Conservation (phyloP, 2,113 vertebrate species). For the Cyphomyrus discorhynchus region DNA sequence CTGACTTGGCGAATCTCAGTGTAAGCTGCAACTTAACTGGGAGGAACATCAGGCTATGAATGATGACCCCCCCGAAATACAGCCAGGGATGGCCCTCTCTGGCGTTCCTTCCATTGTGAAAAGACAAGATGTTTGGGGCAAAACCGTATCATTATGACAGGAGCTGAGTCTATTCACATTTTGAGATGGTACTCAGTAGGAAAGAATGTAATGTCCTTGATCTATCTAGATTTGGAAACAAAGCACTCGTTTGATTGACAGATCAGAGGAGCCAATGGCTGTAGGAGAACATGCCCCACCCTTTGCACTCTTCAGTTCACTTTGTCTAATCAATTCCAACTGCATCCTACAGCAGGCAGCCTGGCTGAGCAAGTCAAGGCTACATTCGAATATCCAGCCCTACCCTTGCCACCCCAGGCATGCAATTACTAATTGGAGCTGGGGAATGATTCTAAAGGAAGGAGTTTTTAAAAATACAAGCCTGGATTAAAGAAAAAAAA, state of each 20-base stretch:
- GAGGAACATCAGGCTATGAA: not conserved
- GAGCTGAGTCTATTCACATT: not conserved
- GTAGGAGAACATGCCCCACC: not conserved
- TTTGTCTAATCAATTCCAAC: slow-evolving; percentile 9
- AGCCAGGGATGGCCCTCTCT: not conserved
- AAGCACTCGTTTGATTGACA: not conserved
- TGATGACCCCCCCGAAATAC: not conserved
- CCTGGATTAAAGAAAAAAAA: not conserved
- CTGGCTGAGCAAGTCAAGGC: not conserved
- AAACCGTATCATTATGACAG: not conserved
- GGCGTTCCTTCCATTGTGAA: not conserved
- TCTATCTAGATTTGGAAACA: not conserved
- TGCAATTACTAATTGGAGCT: not conserved
- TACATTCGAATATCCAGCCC: not conserved
- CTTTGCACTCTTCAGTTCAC: not conserved
- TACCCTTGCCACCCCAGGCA: not conserved
- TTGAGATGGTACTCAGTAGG: not conserved
- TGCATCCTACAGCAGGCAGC: not conserved
- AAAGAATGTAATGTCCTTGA: not conserved
- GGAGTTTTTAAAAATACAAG: not conserved
- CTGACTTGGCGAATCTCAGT: not conserved
- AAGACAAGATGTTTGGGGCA: not conserved
- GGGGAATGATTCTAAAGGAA: not conserved
- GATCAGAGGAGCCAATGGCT: not conserved
- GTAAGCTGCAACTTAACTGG: not conserved